phyloP scores from a whole-genome alignment of 2,888 invertebrate species.

The Plagodis dolabraria region DNA sequence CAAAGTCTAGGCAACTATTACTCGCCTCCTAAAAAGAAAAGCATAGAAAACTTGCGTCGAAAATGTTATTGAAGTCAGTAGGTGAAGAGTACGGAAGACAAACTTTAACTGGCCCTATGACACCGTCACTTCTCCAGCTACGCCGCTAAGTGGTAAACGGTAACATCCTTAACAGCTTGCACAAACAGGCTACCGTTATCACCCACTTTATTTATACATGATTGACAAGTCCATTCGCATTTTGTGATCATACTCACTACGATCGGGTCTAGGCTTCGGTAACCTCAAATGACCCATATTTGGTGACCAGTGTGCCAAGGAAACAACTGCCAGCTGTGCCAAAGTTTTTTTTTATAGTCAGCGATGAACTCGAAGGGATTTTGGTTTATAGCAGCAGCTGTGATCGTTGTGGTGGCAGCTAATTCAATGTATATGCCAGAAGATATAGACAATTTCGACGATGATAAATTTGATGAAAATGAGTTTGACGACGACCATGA shows the following conservation, averaged over 20 bases:
- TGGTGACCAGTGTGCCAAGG: conserved; percentile 7
- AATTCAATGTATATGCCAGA: conserved; percentile 47
- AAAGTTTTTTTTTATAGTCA: not conserved
- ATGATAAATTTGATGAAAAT: conserved; percentile 43
- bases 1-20: too few species aligned
- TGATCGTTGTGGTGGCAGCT: conserved; percentile 54
- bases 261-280: conserved; percentile 33
- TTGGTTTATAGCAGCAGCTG: conserved; percentile 49
- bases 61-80: conserved; percentile 14
- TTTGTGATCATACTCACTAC: conserved; percentile 47
- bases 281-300: conserved; percentile 36
- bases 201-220: conserved; percentile 71
- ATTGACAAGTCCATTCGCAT: conserved; percentile 55
- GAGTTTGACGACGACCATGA: conserved; percentile 34
- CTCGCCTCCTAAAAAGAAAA: conserved; percentile 6
- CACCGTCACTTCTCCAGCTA: conserved; percentile 27
- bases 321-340: not conserved
- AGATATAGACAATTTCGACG: conserved; percentile 37
- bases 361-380: conserved; percentile 50
- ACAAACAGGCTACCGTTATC: conserved; percentile 76
- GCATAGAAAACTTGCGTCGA: conserved; percentile 3
- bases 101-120: conserved; percentile 17
- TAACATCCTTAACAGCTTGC: conserved; percentile 67
- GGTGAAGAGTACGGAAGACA: conserved; percentile 18
- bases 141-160: conserved; percentile 73